These are phyloP conservation scores for Synanthedon tipuliformis DNA, from an alignment of 2,888 invertebrate genomes.

Conservation along the genomic window DNA sequence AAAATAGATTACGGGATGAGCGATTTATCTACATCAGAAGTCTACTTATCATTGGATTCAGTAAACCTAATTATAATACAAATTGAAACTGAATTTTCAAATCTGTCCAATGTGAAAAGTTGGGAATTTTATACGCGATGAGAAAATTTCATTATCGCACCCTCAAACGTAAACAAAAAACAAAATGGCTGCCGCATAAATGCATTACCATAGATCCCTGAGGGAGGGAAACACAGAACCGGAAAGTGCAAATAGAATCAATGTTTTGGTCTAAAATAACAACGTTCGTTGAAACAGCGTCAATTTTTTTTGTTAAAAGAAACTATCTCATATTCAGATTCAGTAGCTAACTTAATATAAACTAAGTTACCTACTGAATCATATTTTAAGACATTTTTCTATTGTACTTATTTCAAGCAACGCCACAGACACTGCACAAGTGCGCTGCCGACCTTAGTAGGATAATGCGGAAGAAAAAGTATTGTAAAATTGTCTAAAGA, in stretches of 20 bases:
- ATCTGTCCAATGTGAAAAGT: slow-evolving; percentile 6
- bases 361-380: too few relatives aligned
- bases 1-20: too few relatives aligned
- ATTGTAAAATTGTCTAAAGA: too few relatives aligned
- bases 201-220: slow-evolving; percentile 24
- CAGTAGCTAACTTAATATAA: too few relatives aligned
- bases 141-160: slow-evolving; percentile 14
- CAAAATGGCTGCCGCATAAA: slow-evolving; percentile 32
- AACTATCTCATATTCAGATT: too few relatives aligned
- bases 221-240: slow-evolving; percentile 11
- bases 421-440: neutral
- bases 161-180: slow-evolving; percentile 17
- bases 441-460: neutral
- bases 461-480: too few relatives aligned
- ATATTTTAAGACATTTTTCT: too few relatives aligned
- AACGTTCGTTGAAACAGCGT: neutral
- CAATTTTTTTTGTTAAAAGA: too few relatives aligned
- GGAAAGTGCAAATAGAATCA: slow-evolving; percentile 10
- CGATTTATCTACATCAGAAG: too few relatives aligned
- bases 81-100: neutral
- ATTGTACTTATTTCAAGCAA: neutral
- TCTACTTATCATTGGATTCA: neutral
- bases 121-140: slow-evolving; percentile 5
- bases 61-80: neutral
- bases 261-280: neutral